These are phyloP conservation scores for Platypus cylindrus DNA, from an alignment of 2,888 invertebrate genomes.

Conservation along the genomic window DNA sequence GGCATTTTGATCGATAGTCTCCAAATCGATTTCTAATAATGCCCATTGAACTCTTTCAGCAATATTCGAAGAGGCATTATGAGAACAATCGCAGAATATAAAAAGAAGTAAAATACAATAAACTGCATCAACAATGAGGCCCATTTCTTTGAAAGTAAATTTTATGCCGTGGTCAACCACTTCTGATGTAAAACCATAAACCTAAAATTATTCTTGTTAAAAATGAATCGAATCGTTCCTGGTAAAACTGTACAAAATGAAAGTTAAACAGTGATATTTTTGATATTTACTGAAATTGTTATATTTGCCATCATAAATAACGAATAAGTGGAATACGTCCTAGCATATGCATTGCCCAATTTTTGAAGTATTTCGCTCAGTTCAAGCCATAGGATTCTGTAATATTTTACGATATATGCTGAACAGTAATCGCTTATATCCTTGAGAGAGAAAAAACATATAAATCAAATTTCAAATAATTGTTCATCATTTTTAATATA, in stretches of 20 bases:
- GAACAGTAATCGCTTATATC: slow-evolving; percentile 45
- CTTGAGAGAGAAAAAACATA: slow-evolving; percentile 29
- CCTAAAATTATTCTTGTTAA: slow-evolving; percentile 19
- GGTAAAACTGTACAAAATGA: not conserved
- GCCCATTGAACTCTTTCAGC: slow-evolving; percentile 51
- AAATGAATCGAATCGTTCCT: not conserved
- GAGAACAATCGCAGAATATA: slow-evolving; percentile 55
- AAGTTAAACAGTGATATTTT: not conserved
- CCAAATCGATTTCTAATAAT: slow-evolving; percentile 44
- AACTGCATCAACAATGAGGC: slow-evolving; percentile 47
- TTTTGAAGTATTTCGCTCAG: slow-evolving; percentile 52
- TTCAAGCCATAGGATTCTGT: slow-evolving; percentile 51
- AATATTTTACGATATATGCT: slow-evolving; percentile 44
- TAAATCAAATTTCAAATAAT: not conserved
- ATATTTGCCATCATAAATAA: slow-evolving; percentile 57
- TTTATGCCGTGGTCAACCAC: slow-evolving; percentile 52
- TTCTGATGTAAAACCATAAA: slow-evolving; percentile 55
- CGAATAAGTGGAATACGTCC: slow-evolving; percentile 54
- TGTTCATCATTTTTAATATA: too few species aligned
- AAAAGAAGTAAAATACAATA: slow-evolving; percentile 49
- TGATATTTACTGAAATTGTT: slow-evolving; percentile 42
- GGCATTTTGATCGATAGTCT: slow-evolving; percentile 44
- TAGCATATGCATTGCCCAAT: slow-evolving; percentile 52
- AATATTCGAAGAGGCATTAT: slow-evolving; percentile 50
- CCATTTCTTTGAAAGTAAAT: slow-evolving; percentile 55